These are phyloP conservation scores for Allobates femoralis DNA, from an alignment of 2,797 vertebrate species.

Conservation along the genomic window DNA sequence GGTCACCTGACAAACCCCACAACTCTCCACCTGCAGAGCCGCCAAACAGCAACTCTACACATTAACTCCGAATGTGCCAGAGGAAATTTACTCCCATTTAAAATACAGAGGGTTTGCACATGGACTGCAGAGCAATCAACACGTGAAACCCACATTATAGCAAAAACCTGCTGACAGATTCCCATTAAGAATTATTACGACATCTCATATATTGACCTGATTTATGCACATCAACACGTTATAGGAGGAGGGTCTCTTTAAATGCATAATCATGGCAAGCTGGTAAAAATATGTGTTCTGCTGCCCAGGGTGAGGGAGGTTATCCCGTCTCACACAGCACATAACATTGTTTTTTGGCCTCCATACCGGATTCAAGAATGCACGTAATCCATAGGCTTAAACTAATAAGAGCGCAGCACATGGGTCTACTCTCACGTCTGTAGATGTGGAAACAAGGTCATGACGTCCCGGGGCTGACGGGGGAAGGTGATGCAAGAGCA, in stretches of 20 bases:
- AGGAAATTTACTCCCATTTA: no score
- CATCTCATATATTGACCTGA: neutral
- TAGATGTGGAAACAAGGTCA: slow-evolving; percentile 30
- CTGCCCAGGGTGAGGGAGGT: neutral
- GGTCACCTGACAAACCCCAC: no score
- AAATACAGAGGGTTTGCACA: no score
- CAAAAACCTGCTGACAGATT: no score
- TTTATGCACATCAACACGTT: neutral
- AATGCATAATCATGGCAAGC: neutral
- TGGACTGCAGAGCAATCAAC: no score
- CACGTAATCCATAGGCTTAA: slow-evolving; percentile 14
- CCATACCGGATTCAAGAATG: no score
- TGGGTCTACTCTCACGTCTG: neutral
- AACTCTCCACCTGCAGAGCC: no score
- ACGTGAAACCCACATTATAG: no score
- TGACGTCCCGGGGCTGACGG: neutral
- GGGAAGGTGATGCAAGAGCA: neutral
- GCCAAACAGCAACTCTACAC: no score
- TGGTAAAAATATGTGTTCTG: neutral
- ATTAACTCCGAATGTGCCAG: no score
- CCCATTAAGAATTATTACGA: no score
- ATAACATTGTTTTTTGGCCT: neutral
- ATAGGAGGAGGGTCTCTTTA: neutral
- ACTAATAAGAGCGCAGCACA: slow-evolving; percentile 1
- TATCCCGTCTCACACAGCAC: neutral